Evolutionary conservation across 2,113 vertebrate genomes (phyloP).

Genomic region (Odontesthes bonariensis): DNA sequence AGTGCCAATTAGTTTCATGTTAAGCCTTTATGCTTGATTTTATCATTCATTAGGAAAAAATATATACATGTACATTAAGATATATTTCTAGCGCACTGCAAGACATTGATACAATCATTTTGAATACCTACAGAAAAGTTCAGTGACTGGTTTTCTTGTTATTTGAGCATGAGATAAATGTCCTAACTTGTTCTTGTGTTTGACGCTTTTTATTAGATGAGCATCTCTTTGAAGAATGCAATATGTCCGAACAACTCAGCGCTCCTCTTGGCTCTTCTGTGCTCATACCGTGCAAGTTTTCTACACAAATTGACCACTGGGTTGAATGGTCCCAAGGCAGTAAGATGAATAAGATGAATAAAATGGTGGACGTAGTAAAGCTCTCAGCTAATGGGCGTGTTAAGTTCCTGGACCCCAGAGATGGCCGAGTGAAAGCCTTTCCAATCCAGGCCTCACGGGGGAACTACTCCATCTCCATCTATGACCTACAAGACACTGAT

Average conservation of each 20-base stretch:
- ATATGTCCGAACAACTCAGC: neutral
- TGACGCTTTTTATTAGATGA: conserved; percentile 19
- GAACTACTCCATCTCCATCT: conserved; percentile 75
- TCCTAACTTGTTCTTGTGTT: conserved; percentile 6
- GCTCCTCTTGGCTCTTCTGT: conserved; percentile 57
- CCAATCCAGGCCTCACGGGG: conserved; percentile 59
- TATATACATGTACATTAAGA: too few species aligned
- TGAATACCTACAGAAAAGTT: too few species aligned
- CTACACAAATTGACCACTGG: rapidly evolving
- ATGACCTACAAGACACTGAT: conserved; percentile 60
- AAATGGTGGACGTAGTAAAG: neutral
- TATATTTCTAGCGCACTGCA: too few species aligned
- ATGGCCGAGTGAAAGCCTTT: conserved; percentile 68
- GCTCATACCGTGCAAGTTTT: conserved; percentile 58
- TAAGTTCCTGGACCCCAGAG: conserved; percentile 47
- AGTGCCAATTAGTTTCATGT: too few species aligned
- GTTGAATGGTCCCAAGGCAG: conserved; percentile 57
- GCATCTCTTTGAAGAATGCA: rapidly evolving
- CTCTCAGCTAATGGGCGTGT: conserved; percentile 24
- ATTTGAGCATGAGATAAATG: too few species aligned
- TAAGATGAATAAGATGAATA: too few species aligned
- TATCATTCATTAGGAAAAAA: too few species aligned
- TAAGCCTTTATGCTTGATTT: too few species aligned
- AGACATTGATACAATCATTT: too few species aligned
- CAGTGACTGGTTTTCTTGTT: too few species aligned